Evolutionary conservation across 2,113 vertebrate genomes (phyloP).

Genomic region (Athene noctua): DNA sequence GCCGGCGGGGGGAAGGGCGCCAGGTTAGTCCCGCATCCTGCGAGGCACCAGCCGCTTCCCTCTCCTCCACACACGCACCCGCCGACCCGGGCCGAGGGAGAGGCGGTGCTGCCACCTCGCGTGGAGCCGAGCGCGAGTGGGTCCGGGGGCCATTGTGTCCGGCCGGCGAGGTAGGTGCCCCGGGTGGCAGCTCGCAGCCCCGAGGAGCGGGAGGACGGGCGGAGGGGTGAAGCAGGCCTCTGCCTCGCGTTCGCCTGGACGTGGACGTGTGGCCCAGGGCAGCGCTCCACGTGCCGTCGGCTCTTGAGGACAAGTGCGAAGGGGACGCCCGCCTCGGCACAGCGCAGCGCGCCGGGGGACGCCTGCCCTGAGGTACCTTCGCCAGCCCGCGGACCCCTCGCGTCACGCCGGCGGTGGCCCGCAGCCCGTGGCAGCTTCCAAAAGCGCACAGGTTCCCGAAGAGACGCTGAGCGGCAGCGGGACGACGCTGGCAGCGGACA

Average conservation of each 20-base stretch:
- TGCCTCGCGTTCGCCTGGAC: neutral
- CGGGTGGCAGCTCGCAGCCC: neutral
- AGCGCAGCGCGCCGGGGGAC: neutral
- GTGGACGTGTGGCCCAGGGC: neutral
- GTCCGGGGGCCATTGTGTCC: constrained; percentile 31
- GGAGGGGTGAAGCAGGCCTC: neutral
- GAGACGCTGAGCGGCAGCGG: neutral
- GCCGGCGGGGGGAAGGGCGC: neutral
- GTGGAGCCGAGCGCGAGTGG: constrained; percentile 1
- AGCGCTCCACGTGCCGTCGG: constrained; percentile 13
- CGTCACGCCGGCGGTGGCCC: neutral
- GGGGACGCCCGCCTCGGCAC: neutral
- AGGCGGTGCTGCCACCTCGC: constrained; percentile 16
- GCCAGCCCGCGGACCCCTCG: neutral
- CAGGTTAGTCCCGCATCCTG: constrained; percentile 41
- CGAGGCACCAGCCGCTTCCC: neutral
- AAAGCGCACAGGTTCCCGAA: neutral
- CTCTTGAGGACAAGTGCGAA: neutral
- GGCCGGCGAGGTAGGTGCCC: neutral
- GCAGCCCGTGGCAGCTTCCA: neutral
- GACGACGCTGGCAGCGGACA: neutral
- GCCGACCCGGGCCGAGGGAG: neutral
- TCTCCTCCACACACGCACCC: neutral
- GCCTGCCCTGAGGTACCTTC: neutral
- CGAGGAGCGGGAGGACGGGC: neutral